Conservation (phyloP, 2,888 invertebrate genomes). For the Caenorhabditis afra region DNA sequence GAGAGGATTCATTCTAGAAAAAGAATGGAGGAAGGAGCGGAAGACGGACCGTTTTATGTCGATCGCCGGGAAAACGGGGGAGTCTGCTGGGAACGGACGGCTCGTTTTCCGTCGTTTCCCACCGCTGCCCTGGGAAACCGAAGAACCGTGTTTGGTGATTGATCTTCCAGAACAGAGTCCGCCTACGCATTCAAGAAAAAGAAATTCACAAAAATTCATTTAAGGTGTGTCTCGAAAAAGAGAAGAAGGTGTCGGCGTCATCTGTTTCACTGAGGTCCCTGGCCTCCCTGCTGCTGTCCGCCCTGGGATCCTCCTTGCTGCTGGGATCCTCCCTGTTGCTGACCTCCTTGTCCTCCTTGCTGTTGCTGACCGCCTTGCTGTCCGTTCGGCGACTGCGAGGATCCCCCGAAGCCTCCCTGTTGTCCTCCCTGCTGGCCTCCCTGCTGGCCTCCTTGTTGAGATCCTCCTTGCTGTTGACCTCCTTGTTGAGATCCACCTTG, state of each 20-base stretch:
- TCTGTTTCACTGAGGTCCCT: conserved; percentile 1
- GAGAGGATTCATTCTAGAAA: neutral
- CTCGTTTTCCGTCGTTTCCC: neutral
- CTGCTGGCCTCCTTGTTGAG: conserved; percentile 32
- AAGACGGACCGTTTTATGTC: conserved; percentile 1
- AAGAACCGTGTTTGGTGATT: neutral
- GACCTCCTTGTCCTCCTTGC: conserved; percentile 15
- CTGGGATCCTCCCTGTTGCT: conserved; percentile 19
- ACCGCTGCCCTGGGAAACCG: neutral
- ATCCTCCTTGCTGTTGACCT: conserved; percentile 17
- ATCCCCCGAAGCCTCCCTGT: conserved; percentile 26
- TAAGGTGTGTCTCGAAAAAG: neutral
- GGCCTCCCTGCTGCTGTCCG: neutral
- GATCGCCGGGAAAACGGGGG: neutral
- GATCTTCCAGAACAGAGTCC: no score
- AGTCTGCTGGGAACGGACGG: neutral
- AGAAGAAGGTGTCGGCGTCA: neutral
- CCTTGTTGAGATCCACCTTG: conserved; percentile 18
- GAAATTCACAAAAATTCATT: neutral
- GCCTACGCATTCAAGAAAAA: no score
- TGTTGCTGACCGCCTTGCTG: conserved; percentile 34
- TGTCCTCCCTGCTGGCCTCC: conserved; percentile 33
- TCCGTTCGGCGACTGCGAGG: neutral
- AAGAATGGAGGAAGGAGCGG: neutral
- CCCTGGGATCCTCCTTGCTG: conserved; percentile 13